phyloP scores from a whole-genome alignment of 2,797 vertebrate genomes.

The Peromyscus aztecus region DNA sequence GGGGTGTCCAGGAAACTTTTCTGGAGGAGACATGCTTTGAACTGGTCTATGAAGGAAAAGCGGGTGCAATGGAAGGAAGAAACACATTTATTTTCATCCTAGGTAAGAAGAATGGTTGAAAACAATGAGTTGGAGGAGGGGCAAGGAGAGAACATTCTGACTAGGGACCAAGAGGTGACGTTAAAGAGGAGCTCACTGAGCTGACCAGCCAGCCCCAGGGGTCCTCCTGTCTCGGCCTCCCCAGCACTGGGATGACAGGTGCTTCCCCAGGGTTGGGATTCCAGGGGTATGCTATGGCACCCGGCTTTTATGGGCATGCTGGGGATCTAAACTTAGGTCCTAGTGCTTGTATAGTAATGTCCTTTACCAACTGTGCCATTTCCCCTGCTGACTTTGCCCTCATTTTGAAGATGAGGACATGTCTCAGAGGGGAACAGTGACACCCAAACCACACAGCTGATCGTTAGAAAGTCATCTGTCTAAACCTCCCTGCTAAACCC shows the following conservation, averaged over 20 bases:
- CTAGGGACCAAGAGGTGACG: background rate
- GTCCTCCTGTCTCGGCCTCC: background rate
- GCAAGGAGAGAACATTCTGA: background rate
- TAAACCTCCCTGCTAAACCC: background rate
- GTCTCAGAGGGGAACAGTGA: background rate
- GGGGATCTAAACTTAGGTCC: background rate
- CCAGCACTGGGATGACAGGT: background rate
- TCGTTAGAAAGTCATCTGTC: background rate
- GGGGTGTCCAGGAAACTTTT: background rate
- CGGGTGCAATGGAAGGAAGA: background rate
- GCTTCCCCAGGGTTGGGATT: background rate
- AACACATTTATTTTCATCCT: background rate
- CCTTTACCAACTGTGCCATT: background rate
- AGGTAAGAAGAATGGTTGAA: background rate
- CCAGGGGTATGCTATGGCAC: background rate
- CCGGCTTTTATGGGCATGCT: too few species aligned
- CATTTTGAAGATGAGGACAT: conserved; percentile 37
- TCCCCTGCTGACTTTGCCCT: background rate
- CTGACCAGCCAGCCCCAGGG: background rate
- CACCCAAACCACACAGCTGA: background rate
- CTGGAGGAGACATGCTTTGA: background rate
- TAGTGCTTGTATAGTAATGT: background rate
- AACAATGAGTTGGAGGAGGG: background rate
- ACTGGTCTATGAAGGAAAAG: background rate
- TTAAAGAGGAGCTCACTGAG: background rate